phyloP scores from a whole-genome alignment of 2,888 invertebrate species.

The Myopa testacea region DNA sequence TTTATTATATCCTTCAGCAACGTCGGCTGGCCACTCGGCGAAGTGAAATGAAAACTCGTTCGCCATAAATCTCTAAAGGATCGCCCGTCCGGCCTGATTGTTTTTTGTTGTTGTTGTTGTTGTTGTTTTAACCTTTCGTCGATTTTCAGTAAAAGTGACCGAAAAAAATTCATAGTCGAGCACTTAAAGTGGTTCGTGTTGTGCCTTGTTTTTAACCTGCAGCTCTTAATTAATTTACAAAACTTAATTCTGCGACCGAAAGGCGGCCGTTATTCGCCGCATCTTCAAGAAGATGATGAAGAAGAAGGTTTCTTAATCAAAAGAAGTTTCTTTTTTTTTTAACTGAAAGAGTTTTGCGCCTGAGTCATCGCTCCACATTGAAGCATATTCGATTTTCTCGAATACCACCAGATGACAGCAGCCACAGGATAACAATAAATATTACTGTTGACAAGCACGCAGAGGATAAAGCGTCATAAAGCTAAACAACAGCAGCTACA shows the following conservation, averaged over 20 bases:
- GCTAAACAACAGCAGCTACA: not conserved
- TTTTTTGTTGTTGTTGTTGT: not conserved
- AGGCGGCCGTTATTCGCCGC: not conserved
- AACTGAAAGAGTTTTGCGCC: not conserved
- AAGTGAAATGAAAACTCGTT: slow-evolving; percentile 24
- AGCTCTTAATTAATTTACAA: not conserved
- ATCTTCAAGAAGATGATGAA: not conserved
- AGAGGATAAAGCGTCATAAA: not conserved
- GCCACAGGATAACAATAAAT: slow-evolving; percentile 8
- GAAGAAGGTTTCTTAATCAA: too few species aligned
- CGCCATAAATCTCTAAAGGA: slow-evolving; percentile 13
- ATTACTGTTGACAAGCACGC: too few species aligned
- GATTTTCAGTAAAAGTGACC: not conserved
- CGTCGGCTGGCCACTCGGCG: not conserved
- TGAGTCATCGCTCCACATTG: not conserved
- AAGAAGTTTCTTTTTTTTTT: too few species aligned
- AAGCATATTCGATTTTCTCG: not conserved
- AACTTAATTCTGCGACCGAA: not conserved
- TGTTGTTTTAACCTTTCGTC: not conserved
- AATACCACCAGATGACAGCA: not conserved
- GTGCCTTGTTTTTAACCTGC: not conserved
- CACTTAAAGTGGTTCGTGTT: too few species aligned
- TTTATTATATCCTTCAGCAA: slow-evolving; percentile 19
- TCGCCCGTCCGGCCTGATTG: slow-evolving; percentile 15
- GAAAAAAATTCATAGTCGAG: not conserved